Conservation (phyloP, 2,797 vertebrate genomes). For the Cynopterus sphinx region DNA sequence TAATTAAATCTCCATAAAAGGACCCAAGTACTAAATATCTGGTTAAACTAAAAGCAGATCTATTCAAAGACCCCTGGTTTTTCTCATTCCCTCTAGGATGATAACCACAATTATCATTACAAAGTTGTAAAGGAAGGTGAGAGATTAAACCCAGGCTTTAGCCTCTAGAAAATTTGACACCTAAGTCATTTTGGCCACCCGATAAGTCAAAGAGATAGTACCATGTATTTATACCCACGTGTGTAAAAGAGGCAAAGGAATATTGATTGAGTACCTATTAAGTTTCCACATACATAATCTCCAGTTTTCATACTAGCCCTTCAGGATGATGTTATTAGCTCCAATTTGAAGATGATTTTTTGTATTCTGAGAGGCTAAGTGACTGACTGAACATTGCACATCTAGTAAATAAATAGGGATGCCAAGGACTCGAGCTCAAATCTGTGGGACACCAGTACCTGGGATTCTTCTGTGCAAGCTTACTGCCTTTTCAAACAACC, state of each 20-base stretch:
- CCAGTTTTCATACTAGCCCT: background rate
- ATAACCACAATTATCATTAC: background rate
- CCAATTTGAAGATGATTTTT: background rate
- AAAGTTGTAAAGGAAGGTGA: conserved; percentile 12
- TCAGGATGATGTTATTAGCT: background rate
- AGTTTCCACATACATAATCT: background rate
- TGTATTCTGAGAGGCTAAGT: background rate
- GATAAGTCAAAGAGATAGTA: conserved; percentile 19
- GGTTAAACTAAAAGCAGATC: conserved; percentile 56
- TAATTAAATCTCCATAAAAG: conserved; percentile 60
- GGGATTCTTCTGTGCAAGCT: background rate
- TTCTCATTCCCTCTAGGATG: background rate
- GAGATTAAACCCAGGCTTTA: background rate
- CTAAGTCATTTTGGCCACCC: background rate
- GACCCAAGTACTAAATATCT: conserved; percentile 25
- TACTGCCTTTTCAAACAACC: background rate
- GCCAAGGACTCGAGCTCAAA: background rate
- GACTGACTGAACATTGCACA: background rate
- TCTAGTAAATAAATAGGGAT: background rate
- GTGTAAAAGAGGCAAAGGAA: background rate
- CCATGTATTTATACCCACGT: background rate
- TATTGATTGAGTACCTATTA: background rate
- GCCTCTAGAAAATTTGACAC: background rate
- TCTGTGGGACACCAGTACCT: background rate
- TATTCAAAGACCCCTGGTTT: background rate